These are phyloP conservation scores for Phymanthus crucifer DNA, from an alignment of 92 coral and sea anemone species.

Conservation along the genomic window DNA sequence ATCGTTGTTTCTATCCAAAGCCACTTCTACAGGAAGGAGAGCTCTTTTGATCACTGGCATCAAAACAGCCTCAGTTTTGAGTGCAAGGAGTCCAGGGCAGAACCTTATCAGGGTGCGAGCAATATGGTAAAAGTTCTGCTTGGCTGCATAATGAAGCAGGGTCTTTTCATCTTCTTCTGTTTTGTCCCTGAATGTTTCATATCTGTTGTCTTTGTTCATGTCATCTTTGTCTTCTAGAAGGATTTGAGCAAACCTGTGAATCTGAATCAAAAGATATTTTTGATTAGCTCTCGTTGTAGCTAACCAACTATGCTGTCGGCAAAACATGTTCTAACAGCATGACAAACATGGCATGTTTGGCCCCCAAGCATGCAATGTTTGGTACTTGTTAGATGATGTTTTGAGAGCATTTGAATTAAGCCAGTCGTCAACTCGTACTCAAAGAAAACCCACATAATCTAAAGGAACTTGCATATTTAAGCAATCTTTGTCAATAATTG, in stretches of 20 bases:
- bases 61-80: conserved; percentile 70
- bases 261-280: conserved; percentile 23
- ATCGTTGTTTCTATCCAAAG: conserved; percentile 63
- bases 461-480: too few species aligned
- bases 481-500: too few species aligned
- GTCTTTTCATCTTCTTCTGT: conserved; percentile 50
- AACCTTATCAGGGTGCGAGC: conserved; percentile 65
- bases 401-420: too few species aligned
- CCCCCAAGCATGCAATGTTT: too few species aligned
- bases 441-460: too few species aligned
- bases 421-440: too few species aligned
- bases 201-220: conserved; percentile 68
- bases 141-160: conserved; percentile 76
- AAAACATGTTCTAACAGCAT: too few species aligned
- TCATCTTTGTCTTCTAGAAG: conserved; percentile 61
- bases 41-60: conserved; percentile 68
- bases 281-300: too few species aligned
- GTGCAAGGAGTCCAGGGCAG: conserved; percentile 78
- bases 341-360: too few species aligned
- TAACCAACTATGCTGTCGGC: too few species aligned
- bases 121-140: conserved; percentile 60
- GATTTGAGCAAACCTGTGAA: conserved; percentile 69
- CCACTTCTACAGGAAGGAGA: conserved; percentile 74
- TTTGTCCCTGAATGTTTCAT: conserved; percentile 71
- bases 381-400: too few species aligned